Conservation (phyloP, 2,113 vertebrate genomes). For the Rallus limicola region DNA sequence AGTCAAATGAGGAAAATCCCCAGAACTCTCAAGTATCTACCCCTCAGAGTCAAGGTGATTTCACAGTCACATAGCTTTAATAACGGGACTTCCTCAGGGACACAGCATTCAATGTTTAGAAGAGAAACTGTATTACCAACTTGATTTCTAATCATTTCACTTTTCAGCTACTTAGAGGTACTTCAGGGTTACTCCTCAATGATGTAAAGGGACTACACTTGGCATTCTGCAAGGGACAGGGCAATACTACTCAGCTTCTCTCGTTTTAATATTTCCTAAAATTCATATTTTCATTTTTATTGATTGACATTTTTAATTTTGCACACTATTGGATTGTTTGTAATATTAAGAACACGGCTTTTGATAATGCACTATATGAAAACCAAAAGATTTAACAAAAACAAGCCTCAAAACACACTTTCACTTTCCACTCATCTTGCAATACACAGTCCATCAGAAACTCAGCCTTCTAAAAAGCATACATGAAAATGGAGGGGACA, state of each 20-base stretch:
- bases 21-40: conserved; percentile 1
- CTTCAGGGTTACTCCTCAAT: background rate
- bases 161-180: background rate
- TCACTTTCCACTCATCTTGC: background rate
- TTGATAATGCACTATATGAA: background rate
- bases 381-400: background rate
- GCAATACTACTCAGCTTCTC: background rate
- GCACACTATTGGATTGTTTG: background rate
- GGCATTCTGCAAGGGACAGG: background rate
- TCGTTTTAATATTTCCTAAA: background rate
- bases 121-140: conserved; percentile 27
- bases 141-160: conserved; percentile 32
- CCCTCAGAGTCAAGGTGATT: conserved; percentile 20
- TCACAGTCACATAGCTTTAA: conserved; percentile 17
- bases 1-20: background rate
- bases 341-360: background rate
- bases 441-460: background rate
- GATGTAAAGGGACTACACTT: background rate
- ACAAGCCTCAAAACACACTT: background rate
- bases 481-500: conserved; percentile 1
- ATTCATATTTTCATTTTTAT: conserved; percentile 2
- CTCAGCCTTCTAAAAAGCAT: background rate
- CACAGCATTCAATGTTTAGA: background rate
- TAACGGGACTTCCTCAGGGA: conserved; percentile 22
- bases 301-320: background rate